phyloP scores from a whole-genome alignment of 30 jellyfish, hydroid and myxozoan species.

The Chironex yamaguchii region DNA sequence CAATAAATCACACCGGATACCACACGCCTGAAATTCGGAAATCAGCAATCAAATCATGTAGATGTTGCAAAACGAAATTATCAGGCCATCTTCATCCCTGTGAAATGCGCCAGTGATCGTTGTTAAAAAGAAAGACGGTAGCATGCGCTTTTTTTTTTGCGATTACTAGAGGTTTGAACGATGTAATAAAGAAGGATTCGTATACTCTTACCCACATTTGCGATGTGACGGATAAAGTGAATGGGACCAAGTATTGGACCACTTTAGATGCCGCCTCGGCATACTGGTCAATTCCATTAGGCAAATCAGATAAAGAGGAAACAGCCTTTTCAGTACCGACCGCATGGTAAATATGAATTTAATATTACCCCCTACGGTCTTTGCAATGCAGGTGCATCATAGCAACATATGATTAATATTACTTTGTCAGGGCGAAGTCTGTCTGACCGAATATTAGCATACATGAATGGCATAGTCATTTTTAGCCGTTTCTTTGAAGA shows the following conservation, averaged over 20 bases:
- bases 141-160: background rate
- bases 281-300: conserved; percentile 32
- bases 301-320: background rate
- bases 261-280: conserved; percentile 56
- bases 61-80: conserved; percentile 27
- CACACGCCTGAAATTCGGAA: background rate
- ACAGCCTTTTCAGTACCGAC: conserved; percentile 39
- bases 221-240: conserved; percentile 55
- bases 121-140: background rate
- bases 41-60: background rate
- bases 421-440: conserved; percentile 11
- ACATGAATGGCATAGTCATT: conserved; percentile 72
- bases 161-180: no score
- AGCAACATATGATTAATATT: conserved; percentile 42
- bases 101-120: conserved; percentile 56
- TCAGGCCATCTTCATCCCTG: conserved; percentile 65
- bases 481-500: no score
- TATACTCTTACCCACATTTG: no score
- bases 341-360: conserved; percentile 39
- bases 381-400: conserved; percentile 52
- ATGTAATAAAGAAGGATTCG: no score
- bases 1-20: background rate
- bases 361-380: conserved; percentile 60
- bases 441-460: conserved; percentile 5
- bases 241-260: conserved; percentile 53